These are phyloP conservation scores for Polydrusus cervinus DNA, from an alignment of 2,888 invertebrate genomes.

Conservation along the genomic window DNA sequence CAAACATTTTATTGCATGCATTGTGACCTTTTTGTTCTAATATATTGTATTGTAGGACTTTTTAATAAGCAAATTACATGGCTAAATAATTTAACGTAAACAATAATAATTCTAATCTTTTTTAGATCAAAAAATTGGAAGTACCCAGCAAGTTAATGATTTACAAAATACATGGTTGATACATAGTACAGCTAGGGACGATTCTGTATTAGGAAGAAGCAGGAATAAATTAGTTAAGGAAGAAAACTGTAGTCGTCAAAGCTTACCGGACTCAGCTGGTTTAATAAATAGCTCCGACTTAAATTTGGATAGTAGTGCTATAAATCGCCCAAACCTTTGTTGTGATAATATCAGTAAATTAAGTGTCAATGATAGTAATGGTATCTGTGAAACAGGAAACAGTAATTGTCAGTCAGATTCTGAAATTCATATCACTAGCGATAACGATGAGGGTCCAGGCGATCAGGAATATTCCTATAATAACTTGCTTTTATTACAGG, in stretches of 20 bases:
- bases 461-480: background rate
- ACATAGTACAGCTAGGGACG: background rate
- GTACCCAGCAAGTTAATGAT: background rate
- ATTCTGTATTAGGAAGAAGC: background rate
- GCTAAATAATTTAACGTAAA: no score
- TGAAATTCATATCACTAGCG: background rate
- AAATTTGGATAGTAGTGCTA: background rate
- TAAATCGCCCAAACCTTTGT: background rate
- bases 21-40: no score
- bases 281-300: background rate
- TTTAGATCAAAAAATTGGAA: background rate
- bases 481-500: conserved; percentile 3
- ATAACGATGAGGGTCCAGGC: background rate
- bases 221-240: background rate
- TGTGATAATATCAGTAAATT: no score
- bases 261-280: background rate
- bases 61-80: no score
- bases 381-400: background rate
- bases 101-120: background rate
- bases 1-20: no score
- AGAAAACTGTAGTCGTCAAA: background rate
- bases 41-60: no score
- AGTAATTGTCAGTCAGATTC: background rate
- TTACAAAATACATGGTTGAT: background rate
- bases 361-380: background rate